A percentile compares a stretch with the other conserved stretches of the same genome.
Evolutionary conservation across 1,140 invertebrate species (phyloP).

Genomic region (Ptiloglossa arizonensis): DNA sequence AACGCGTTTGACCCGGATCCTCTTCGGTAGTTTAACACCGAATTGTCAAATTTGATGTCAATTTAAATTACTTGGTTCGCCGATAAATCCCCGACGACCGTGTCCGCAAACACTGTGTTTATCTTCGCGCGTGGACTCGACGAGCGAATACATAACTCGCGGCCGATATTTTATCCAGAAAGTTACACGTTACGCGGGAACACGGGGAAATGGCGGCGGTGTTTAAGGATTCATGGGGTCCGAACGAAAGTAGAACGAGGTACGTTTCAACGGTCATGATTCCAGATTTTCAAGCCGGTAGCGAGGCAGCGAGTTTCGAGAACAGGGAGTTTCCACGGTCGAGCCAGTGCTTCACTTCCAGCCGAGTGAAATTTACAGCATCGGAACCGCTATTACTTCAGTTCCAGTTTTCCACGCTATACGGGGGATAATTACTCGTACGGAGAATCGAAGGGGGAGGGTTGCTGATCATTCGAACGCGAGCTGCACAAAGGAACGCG

Average conservation of each 20-base stretch:
- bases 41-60: too few relatives aligned
- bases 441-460: too few relatives aligned
- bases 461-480: conserved; percentile 18
- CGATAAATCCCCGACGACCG: too few relatives aligned
- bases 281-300: neutral
- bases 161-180: too few relatives aligned
- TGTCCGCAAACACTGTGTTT: too few relatives aligned
- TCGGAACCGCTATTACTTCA: conserved; percentile 7
- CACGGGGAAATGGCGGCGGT: too few relatives aligned
- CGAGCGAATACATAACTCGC: too few relatives aligned
- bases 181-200: too few relatives aligned
- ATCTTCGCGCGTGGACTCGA: too few relatives aligned
- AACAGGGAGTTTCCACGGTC: conserved; percentile 5
- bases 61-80: too few relatives aligned
- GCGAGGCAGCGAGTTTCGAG: conserved; percentile 5
- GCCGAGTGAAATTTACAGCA: conserved; percentile 18
- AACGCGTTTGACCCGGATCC: too few relatives aligned
- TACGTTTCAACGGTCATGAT: conserved; percentile 5
- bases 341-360: neutral
- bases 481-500: neutral
- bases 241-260: neutral
- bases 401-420: neutral
- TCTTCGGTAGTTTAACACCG: too few relatives aligned
- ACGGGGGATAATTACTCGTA: conserved; percentile 21
- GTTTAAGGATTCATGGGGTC: neutral